Base-by-base conservation (phyloP, 2,888 invertebrate genomes). In the Metallyticus violacea region DNA sequence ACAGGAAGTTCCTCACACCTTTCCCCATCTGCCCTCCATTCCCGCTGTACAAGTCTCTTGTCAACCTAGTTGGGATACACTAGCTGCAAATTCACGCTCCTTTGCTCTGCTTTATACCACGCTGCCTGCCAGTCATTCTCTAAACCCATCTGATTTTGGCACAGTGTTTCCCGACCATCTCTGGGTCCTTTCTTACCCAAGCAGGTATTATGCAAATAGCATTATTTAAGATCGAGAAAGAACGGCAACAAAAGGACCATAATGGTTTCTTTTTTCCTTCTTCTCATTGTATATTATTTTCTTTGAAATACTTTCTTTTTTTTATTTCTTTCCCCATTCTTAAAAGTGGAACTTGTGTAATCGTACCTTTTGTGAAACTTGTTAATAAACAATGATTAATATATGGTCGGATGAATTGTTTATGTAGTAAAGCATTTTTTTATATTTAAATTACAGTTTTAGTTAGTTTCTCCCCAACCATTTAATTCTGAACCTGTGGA, bases 371-470 rank as follows among this genome's bases (percentile, higher is more conserved):
- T 87, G 88, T 88, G 87, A 87, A 86, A 86, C 88, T 88, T 88
- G 88, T 87, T 88, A 88, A 88, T 88, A 87, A 88, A 88, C 85
- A 86, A 40, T 87, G 78, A 85, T 86, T 86, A 86, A 86, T 80
- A 81, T 62, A 85, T 77, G 79, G 84, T 85, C 86, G 26, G 29
- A 85, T 76, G 28, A 85, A 28, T 85, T 85, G 80, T 85, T 85
- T 81, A 40, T 62, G n/a, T 22, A 40, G 40, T 62, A 62, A 62
- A 62, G 40, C 9, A 62, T 15, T 62, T 62, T 62, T 22, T 62
- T 22, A 62, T 62, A 62, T 62, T 62, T 62, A 62, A 62, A 62
- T 62, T 62, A 62, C 40, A 62, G 40, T 62, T 15, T 62, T 62
- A 15, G 15, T 62, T 62, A 62, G 40, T 62, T 62, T 62, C 40